Evolutionary conservation across 2,888 invertebrate genomes (phyloP).

Genomic region (Spisula subtruncata): DNA sequence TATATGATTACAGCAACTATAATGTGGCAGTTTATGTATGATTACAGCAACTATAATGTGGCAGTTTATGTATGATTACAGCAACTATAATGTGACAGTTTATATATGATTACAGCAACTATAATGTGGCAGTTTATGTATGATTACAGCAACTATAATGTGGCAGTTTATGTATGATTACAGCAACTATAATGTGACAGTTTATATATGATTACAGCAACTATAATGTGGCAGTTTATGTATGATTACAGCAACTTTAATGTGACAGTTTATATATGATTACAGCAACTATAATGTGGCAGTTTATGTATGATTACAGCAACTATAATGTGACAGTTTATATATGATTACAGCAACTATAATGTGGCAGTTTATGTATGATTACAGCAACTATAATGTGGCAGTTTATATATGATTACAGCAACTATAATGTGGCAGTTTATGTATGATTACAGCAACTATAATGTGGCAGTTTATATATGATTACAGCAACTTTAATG

Average conservation of each 20-base stretch:
- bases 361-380: too few relatives aligned
- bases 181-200: conserved; percentile 87
- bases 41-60: conserved; percentile 87
- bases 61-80: conserved; percentile 72
- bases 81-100: too few relatives aligned
- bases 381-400: conserved; percentile 87
- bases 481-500: conserved; percentile 82
- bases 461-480: conserved; percentile 84
- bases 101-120: too few relatives aligned
- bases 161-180: too few relatives aligned
- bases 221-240: too few relatives aligned
- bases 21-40: too few relatives aligned
- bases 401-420: conserved; percentile 73
- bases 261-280: conserved; percentile 79
- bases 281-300: too few relatives aligned
- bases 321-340: conserved; percentile 86
- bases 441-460: too few relatives aligned
- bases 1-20: conserved; percentile 79
- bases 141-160: conserved; percentile 82
- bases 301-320: too few relatives aligned
- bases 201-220: conserved; percentile 76
- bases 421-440: too few relatives aligned
- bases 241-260: too few relatives aligned
- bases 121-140: conserved; percentile 84
- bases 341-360: conserved; percentile 79